Conservation (phyloP, 1,140 invertebrate genomes). For the Leptinotarsa lineolata region DNA sequence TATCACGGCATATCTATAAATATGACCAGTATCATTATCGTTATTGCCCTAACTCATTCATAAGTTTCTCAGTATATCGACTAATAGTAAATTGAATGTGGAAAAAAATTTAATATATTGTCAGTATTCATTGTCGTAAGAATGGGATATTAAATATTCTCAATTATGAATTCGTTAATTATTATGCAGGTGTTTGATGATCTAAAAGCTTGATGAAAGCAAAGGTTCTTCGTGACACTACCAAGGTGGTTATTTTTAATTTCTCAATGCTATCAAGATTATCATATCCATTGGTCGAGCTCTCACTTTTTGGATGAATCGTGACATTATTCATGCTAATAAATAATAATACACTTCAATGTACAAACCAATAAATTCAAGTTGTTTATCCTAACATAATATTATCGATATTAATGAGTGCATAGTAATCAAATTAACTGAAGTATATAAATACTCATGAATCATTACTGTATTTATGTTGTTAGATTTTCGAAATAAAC, state of each 20-base stretch:
- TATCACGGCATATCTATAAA: slow-evolving; percentile 23
- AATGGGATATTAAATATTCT: slow-evolving; percentile 10
- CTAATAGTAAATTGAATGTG: neutral
- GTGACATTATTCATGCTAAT: slow-evolving; percentile 36
- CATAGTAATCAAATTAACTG: slow-evolving; percentile 10
- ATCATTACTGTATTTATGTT: slow-evolving; percentile 7
- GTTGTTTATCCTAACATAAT: neutral
- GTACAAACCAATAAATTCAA: slow-evolving; percentile 16
- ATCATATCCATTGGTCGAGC: slow-evolving; percentile 26
- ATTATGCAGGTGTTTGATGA: slow-evolving; percentile 40
- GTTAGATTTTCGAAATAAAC: slow-evolving; percentile 14
- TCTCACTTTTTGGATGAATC: slow-evolving; percentile 43
- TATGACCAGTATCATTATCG: slow-evolving; percentile 15
- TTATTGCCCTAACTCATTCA: slow-evolving; percentile 1
- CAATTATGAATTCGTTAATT: slow-evolving; percentile 31
- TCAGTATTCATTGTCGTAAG: slow-evolving; percentile 23
- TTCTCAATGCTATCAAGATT: slow-evolving; percentile 33
- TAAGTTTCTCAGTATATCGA: slow-evolving; percentile 8
- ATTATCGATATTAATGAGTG: neutral
- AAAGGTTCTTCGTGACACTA: slow-evolving; percentile 41
- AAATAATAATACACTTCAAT: slow-evolving; percentile 29
- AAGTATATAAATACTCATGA: slow-evolving; percentile 1
- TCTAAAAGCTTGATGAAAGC: slow-evolving; percentile 37
- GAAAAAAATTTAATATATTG: slow-evolving; percentile 19
- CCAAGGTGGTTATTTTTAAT: slow-evolving; percentile 40